These are phyloP conservation scores for Erinaceus europaeus DNA, from an alignment of 2,113 vertebrate genomes.

Conservation along the genomic window DNA sequence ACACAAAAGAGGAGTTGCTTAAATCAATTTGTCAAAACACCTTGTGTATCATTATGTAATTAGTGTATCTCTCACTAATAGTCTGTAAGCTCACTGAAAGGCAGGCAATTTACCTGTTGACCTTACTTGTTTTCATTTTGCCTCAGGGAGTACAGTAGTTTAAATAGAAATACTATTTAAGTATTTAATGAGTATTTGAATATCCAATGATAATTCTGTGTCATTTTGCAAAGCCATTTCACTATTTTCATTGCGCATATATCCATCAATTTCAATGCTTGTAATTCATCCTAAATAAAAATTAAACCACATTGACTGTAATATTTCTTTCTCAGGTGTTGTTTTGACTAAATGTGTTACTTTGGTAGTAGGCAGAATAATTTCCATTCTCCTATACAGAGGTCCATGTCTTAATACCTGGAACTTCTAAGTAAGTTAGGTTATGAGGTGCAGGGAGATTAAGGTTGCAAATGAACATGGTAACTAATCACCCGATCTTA, in stretches of 20 bases:
- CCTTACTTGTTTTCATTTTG: not conserved
- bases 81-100: not conserved
- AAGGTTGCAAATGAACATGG: not conserved
- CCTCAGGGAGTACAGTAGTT: not conserved
- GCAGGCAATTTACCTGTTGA: not conserved
- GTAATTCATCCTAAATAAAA: not conserved
- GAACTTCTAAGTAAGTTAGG: not conserved
- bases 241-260: not conserved
- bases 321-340: not conserved
- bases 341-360: not conserved
- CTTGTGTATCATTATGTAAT: not conserved
- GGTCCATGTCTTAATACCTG: not conserved
- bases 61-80: not conserved
- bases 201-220: not conserved
- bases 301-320: not conserved
- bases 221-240: conserved; percentile 7
- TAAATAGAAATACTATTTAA: not conserved
- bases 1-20: not conserved
- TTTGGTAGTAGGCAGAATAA: not conserved
- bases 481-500: not conserved
- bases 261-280: not conserved
- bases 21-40: not conserved
- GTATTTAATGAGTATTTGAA: too few species aligned
- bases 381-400: fast-evolving
- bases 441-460: not conserved